phyloP scores from a whole-genome alignment of 2,113 vertebrate genomes.

The Origma solitaria region DNA sequence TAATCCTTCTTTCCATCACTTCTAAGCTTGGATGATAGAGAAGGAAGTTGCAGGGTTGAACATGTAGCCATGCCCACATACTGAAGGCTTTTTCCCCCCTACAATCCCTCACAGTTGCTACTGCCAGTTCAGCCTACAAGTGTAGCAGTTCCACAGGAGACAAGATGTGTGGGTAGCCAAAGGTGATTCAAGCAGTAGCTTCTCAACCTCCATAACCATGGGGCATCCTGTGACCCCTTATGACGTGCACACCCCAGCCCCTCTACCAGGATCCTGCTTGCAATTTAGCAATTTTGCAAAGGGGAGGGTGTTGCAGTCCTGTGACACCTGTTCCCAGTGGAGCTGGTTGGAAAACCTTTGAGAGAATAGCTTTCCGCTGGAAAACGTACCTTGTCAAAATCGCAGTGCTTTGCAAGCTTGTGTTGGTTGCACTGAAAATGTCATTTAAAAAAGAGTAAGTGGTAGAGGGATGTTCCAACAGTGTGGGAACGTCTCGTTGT shows the following conservation, averaged over 20 bases:
- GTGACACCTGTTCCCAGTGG: background rate
- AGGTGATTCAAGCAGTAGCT: background rate
- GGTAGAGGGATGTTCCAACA: constrained; percentile 27
- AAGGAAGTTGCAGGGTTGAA: background rate
- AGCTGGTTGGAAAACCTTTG: constrained; percentile 14
- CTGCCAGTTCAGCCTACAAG: background rate
- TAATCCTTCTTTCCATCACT: background rate
- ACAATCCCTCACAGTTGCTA: background rate
- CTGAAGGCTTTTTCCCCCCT: background rate
- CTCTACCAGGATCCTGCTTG: background rate
- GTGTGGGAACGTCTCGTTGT: constrained; percentile 30
- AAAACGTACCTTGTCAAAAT: constrained; percentile 39
- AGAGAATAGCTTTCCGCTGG: constrained; percentile 12
- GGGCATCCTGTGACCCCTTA: background rate
- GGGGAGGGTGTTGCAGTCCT: background rate
- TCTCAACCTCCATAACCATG: background rate
- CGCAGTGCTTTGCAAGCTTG: background rate
- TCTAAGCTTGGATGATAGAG: background rate
- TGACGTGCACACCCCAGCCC: background rate
- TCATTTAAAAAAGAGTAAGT: constrained; percentile 39
- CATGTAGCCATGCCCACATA: background rate
- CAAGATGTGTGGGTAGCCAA: background rate
- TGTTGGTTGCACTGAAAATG: constrained; percentile 32
- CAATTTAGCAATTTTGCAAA: background rate
- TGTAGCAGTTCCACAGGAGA: background rate